phyloP scores from a whole-genome alignment of 2,113 vertebrate genomes.

The Rhynchomys soricoides region DNA sequence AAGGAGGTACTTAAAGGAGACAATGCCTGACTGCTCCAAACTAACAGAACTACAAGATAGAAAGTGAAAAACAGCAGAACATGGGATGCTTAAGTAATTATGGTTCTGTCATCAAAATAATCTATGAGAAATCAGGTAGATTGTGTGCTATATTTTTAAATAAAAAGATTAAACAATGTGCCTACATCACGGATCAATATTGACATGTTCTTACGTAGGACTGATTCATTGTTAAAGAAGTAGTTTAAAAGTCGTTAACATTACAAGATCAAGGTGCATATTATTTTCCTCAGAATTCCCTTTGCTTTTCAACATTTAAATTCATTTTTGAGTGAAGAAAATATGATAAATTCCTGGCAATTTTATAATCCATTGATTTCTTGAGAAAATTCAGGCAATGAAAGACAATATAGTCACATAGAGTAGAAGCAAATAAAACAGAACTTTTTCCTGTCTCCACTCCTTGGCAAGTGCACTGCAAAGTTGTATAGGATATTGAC shows the following conservation, averaged over 20 bases:
- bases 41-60: slow-evolving; percentile 12
- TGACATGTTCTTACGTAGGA: neutral
- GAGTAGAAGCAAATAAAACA: neutral
- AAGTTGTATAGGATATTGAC: neutral
- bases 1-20: slow-evolving; percentile 43
- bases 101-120: slow-evolving; percentile 55
- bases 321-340: neutral
- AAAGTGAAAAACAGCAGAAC: slow-evolving; percentile 57
- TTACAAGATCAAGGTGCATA: neutral
- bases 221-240: neutral
- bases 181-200: neutral
- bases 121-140: slow-evolving; percentile 53
- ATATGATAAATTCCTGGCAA: neutral
- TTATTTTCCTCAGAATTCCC: neutral
- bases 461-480: neutral
- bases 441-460: neutral
- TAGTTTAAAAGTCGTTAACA: neutral
- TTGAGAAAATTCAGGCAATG: neutral
- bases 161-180: slow-evolving; percentile 20
- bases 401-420: neutral
- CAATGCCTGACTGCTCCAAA: slow-evolving; percentile 30
- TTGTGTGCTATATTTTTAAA: slow-evolving; percentile 10
- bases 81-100: slow-evolving; percentile 44
- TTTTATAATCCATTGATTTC: neutral
- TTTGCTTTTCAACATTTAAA: neutral